Base-by-base conservation (phyloP, 2,888 invertebrate genomes). In the Amphipoea oculea region DNA sequence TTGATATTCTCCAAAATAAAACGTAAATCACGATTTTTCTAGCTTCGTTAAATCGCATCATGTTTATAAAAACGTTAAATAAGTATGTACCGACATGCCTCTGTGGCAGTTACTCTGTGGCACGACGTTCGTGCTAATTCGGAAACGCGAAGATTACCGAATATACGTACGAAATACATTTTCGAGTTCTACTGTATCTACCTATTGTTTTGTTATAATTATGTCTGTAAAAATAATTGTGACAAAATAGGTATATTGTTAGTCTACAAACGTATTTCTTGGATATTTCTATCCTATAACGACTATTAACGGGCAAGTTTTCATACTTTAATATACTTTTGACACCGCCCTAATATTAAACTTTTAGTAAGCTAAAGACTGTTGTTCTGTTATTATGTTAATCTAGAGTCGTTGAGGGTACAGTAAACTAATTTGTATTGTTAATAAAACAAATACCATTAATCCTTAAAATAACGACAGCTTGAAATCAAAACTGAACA, bases 21-120 rank as follows among this genome's bases (percentile, higher is more conserved):
- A 36, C 36, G 36, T 36, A 36, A 36, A 36, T 36, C 36, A 36
- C 14, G 57, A 60, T 40, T 83, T 78, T 71, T 78, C 36, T 68
- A 48, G 48, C 62, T 82, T 83, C 83, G 72, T 78, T 69, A 69
- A 68, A 82, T 78, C 63, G 17, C 42, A 6, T 60, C 60, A 67
- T 60, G 23, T 62, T 70, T 29, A 81, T 36, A 29, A 6, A 81
- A 81, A 70, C 36, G 36, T 60, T 73, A 63, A 83, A 57, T 68
- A 29, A 29, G 29, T 29, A n/a, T 48, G 14, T 71, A 48, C 63
- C 51, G 54, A 54, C 62, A 42, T 77, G 45, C 6, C 36, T 51
- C 17, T 51, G 51, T 51, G 51, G 51, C 48, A 12, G 14, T 48
- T 40, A 51, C 51, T 51, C 17, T 5, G 51, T 51, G 51, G 5